These are phyloP conservation scores for Hydropsyche tenuis DNA, from an alignment of 1,140 invertebrate genomes.

Conservation along the genomic window DNA sequence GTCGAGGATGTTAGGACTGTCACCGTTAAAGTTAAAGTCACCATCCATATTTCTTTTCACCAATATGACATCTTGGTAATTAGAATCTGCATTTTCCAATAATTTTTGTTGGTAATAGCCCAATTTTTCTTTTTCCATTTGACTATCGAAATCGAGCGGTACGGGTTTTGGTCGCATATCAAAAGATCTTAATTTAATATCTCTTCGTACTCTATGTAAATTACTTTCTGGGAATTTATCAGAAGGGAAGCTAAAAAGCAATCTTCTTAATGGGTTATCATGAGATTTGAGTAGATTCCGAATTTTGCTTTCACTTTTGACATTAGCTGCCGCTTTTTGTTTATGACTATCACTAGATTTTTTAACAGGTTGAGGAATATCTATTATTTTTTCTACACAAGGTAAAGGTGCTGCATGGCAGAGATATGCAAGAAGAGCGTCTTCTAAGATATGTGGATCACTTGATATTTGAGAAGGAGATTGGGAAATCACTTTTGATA, in stretches of 20 bases:
- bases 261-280: neutral
- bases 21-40: slow-evolving; percentile 59
- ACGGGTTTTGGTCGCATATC: slow-evolving; percentile 33
- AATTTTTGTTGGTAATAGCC: slow-evolving; percentile 60
- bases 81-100: slow-evolving; percentile 59
- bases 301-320: slow-evolving; percentile 12
- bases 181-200: neutral
- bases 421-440: slow-evolving; percentile 80
- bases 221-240: neutral
- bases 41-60: slow-evolving; percentile 62
- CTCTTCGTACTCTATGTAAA: neutral
- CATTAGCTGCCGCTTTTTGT: slow-evolving; percentile 45
- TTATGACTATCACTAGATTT: slow-evolving; percentile 49
- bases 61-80: slow-evolving; percentile 61
- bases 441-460: slow-evolving; percentile 76
- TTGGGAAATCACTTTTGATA: slow-evolving; percentile 69
- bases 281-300: neutral
- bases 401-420: slow-evolving; percentile 84
- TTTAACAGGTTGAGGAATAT: slow-evolving; percentile 38
- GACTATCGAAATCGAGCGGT: slow-evolving; percentile 48
- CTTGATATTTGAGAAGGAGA: slow-evolving; percentile 67
- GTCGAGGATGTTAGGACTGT: slow-evolving; percentile 56
- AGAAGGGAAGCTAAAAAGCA: neutral
- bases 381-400: slow-evolving; percentile 62
- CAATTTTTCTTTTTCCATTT: slow-evolving; percentile 62